These are phyloP conservation scores for Pleuronectes platessa DNA, from an alignment of 2,113 vertebrate species.

Conservation along the genomic window DNA sequence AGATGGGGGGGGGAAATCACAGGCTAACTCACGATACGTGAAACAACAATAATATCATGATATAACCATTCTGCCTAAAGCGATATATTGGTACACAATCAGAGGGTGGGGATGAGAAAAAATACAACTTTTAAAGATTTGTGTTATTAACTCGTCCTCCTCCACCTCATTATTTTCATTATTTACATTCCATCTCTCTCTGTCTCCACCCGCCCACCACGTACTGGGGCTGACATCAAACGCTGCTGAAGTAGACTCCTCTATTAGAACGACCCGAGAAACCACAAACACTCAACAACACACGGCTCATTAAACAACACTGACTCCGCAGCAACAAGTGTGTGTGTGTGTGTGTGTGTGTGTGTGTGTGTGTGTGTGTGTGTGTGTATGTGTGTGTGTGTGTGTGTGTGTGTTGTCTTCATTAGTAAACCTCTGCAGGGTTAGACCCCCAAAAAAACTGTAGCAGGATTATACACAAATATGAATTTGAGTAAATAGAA, in stretches of 20 bases:
- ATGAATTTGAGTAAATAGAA: neutral
- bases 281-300: conserved; percentile 25
- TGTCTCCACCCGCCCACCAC: conserved; percentile 41
- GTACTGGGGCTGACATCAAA: conserved; percentile 41
- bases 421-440: conserved; percentile 1
- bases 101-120: neutral
- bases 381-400: no score
- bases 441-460: neutral
- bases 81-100: no score
- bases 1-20: no score
- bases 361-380: no score
- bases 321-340: neutral
- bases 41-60: no score
- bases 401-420: neutral
- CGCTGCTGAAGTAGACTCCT: conserved; percentile 32
- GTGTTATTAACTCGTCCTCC: no score
- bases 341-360: neutral
- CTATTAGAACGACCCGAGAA: conserved; percentile 10
- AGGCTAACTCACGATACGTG: no score
- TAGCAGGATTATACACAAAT: neutral
- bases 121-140: no score
- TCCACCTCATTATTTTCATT: conserved; percentile 48
- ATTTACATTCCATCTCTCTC: conserved; percentile 26
- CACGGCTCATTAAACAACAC: conserved; percentile 41
- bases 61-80: no score